Evolutionary conservation across 2,888 invertebrate genomes (phyloP), one percentile per base, ranked within the genome.

Genomic region (Lymantria dispar): DNA sequence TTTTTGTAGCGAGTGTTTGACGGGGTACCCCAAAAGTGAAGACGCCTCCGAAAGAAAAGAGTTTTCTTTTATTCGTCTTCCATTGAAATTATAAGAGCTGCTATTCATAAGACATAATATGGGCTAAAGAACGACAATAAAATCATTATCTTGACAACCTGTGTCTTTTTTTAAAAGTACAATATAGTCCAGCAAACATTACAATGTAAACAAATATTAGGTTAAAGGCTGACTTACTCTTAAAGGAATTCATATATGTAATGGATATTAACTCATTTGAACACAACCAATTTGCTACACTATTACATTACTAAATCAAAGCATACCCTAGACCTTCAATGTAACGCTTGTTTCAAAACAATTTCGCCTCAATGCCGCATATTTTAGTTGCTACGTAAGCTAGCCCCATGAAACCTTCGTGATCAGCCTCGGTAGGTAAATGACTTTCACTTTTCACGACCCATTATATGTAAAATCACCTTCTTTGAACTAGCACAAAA

Each of bases 401-500:
- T 56, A 56, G 51, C 58, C 58, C 61, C 58, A 60, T 67, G 65
- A 60, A 72, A 62, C 70, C 71, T 76, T 76, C 68, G 69, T 68
- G 70, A 64, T 66, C 60, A 64, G 58, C 53, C 56, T 60, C 55
- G 55, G 62, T 60, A 49, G 55, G 59, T 56, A 65, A 72, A 70
- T 72, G 74, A 76, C 74, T 77, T 77, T 78, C 74, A 58, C 66
- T 79, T 78, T 78, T 70, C 53, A 60, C 61, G 68, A 58, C 62
- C 67, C 60, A 66, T 68, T 70, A 72, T 68, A 62, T 58, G 62
- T 62, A 67, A 67, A 57, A 62, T 52, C 47, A 54, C 57, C 64
- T 52, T 64, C 58, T 58, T 58, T 52, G 47, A 54, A 47, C 52
- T 47, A 52, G 52, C 44, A 59, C 50, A 62, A 65, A 60, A 63